Evolutionary conservation across 2,797 vertebrate genomes (phyloP), one percentile per base, ranked within the genome.

Genomic region (Pagetopsis macropterus): DNA sequence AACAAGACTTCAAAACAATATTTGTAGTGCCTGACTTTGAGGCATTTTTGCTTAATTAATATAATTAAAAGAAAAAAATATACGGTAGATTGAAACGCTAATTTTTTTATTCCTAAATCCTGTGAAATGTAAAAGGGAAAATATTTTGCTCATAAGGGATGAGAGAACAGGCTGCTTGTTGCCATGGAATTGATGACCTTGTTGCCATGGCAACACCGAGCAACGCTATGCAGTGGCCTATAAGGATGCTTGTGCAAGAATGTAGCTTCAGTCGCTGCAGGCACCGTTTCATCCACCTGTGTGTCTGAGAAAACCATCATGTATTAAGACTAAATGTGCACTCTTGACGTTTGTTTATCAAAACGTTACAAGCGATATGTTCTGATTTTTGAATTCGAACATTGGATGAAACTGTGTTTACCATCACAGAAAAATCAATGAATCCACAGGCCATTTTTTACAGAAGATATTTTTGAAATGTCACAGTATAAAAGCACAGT

Each of bases 151-250:
- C 70, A 50, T 49, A 56, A 60, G 31, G 23, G 80, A 82, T 73
- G 83, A 77, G 70, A 84, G 72, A 72, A 65, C 13, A 56, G 75
- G 78, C 78, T 87, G 87, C 84, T 87, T 84, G 93, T 93, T 93
- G 82, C 93, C 85, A 93, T 93, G 91, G 88, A 89, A 82, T 66
- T 65, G 76, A 75, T 93, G 89, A 93, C 87, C 91, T 78, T 90
- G 94, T 94, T 93, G 80, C 90, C 91, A 65, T 91, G 86, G 90
- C 82, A 95, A 93, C 92, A 86, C 63, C 43, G 79, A 71, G 86
- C 71, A 83, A 85, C 72, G 83, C 77, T 75, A 72, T 85, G 76
- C 78, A 75, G 51, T 44, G 44, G 54, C 68, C 72, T 71, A 15
- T 48, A 8, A 55, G n/a, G 44, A 9, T 37, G 17, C 75, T 78